Conservation (phyloP, 2,113 vertebrate species). For the Pelvicachromis taeniatus region DNA sequence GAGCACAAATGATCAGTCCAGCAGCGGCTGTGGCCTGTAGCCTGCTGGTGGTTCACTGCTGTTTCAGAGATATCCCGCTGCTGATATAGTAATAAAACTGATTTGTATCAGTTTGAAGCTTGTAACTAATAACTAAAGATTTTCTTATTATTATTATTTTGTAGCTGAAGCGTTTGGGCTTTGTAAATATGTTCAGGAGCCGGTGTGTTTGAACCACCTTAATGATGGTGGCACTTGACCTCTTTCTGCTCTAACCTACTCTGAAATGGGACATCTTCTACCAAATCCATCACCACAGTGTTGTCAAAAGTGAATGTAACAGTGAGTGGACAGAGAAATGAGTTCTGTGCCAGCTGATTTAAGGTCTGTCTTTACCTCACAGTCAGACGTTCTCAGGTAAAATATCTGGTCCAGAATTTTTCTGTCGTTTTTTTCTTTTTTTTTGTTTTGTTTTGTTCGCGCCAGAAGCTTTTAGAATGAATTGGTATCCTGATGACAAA, state of each 20-base stretch:
- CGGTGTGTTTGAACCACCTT: neutral
- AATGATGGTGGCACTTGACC: neutral
- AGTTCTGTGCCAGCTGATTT: constrained; percentile 2
- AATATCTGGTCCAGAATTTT: neutral
- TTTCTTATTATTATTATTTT: neutral
- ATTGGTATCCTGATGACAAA: neutral
- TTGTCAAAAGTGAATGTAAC: constrained; percentile 7
- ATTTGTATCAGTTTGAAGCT: neutral
- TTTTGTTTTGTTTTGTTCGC: neutral
- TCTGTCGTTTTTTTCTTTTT: neutral
- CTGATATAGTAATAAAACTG: constrained; percentile 1
- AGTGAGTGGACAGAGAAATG: constrained; percentile 7
- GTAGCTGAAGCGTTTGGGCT: neutral
- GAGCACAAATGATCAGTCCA: constrained; percentile 27
- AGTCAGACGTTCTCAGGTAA: neutral
- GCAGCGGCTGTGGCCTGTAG: constrained; percentile 28
- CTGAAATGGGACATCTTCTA: constrained; percentile 2
- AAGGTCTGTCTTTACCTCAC: neutral
- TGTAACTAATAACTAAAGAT: neutral
- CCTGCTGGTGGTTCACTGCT: constrained; percentile 20
- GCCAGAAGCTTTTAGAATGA: neutral
- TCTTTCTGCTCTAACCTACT: neutral
- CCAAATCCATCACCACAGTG: neutral
- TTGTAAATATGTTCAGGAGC: neutral
- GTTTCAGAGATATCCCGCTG: constrained; percentile 10